Conservation (phyloP, 2,113 vertebrate genomes). For the Tylochromis polylepis region DNA sequence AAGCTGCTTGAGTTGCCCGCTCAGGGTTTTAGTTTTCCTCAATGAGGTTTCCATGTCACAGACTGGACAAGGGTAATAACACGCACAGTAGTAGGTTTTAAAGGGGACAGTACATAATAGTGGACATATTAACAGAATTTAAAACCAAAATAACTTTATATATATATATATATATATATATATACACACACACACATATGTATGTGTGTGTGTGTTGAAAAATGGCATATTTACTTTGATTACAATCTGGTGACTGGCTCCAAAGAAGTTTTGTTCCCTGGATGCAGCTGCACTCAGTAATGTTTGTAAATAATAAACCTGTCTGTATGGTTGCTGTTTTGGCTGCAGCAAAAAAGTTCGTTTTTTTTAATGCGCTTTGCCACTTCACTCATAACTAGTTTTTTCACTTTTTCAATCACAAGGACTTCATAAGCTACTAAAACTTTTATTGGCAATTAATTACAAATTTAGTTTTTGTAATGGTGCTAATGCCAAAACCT, state of each 20-base stretch:
- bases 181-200: rapidly evolving
- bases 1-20: background rate
- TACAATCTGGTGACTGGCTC: background rate
- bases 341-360: background rate
- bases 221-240: background rate
- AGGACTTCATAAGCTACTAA: background rate
- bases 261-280: background rate
- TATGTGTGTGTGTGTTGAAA: no score
- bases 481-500: background rate
- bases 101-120: background rate
- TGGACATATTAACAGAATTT: background rate
- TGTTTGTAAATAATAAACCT: background rate
- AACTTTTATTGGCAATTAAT: background rate
- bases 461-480: background rate
- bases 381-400: background rate
- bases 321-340: background rate
- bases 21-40: background rate
- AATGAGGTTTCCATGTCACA: background rate
- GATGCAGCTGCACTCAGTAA: background rate
- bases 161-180: no score
- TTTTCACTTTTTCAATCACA: no score
- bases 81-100: background rate
- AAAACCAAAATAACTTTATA: background rate
- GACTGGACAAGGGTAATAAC: background rate
- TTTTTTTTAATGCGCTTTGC: background rate